Evolutionary conservation across 1,140 invertebrate species (phyloP).

Genomic region (Belonocnema kinseyi): DNA sequence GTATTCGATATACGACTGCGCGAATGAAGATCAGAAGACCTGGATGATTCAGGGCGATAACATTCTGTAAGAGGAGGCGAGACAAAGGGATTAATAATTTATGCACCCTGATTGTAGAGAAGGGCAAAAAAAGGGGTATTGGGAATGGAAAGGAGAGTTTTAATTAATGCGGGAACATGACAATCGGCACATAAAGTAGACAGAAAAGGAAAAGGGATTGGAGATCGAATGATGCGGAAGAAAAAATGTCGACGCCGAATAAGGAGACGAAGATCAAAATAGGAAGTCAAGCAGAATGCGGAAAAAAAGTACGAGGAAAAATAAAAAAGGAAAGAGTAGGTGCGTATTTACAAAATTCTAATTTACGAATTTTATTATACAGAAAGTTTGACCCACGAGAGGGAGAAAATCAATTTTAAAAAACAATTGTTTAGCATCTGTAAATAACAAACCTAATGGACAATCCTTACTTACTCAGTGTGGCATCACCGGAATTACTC

Average conservation of each 20-base stretch:
- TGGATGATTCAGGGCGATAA: not conserved
- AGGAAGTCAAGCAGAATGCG: not conserved
- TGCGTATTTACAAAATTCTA: too few species aligned
- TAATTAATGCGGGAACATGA: constrained; percentile 9
- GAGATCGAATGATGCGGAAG: not conserved
- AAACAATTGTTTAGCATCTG: too few species aligned
- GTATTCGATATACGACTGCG: not conserved
- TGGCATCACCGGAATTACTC: too few species aligned
- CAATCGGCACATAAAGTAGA: not conserved
- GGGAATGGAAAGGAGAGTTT: not conserved
- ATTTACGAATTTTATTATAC: too few species aligned
- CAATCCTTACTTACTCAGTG: too few species aligned
- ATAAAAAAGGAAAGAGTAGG: too few species aligned
- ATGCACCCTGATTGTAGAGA: not conserved
- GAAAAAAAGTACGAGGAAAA: not conserved
- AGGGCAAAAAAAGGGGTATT: not conserved
- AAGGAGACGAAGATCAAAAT: not conserved
- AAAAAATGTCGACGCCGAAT: not conserved
- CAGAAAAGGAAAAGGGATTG: not conserved
- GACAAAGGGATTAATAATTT: not conserved
- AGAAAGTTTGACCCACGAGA: too few species aligned
- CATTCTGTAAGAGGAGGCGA: not conserved
- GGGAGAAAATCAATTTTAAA: too few species aligned
- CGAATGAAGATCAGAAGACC: not conserved
- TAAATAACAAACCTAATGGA: too few species aligned